A percentile compares a stretch with the other conserved stretches of the same genome.
phyloP scores from a whole-genome alignment of 2,113 vertebrate genomes.

The Nesospiza acunhae region DNA sequence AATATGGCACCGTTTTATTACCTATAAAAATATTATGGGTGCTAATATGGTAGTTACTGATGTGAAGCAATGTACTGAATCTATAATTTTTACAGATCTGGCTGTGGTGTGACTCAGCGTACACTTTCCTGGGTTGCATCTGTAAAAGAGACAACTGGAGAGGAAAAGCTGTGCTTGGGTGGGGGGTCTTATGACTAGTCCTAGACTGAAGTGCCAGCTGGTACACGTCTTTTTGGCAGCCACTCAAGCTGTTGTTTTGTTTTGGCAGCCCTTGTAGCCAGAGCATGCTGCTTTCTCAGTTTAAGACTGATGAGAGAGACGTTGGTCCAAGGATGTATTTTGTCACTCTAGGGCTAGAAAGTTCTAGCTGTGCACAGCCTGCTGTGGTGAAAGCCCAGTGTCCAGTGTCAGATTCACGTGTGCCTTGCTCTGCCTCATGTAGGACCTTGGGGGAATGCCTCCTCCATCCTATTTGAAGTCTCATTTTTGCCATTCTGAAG shows the following conservation, averaged over 20 bases:
- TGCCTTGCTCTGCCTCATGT: neutral
- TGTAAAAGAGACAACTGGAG: neutral
- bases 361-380: constrained; percentile 13
- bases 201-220: constrained; percentile 70
- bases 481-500: neutral
- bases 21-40: constrained; percentile 14
- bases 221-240: constrained; percentile 73
- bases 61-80: neutral
- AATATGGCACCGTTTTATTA: constrained; percentile 12
- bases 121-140: neutral
- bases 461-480: neutral
- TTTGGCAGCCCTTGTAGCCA: constrained; percentile 51
- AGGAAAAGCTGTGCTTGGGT: neutral
- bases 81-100: neutral
- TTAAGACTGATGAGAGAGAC: constrained; percentile 14
- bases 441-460: neutral
- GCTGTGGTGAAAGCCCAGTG: neutral
- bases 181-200: constrained; percentile 4
- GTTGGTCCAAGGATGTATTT: constrained; percentile 25
- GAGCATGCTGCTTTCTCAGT: constrained; percentile 42
- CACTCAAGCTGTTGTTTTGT: constrained; percentile 79
- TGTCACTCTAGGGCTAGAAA: constrained; percentile 30
- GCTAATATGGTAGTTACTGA: neutral
- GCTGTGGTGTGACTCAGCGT: neutral
- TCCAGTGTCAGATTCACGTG: neutral